Base-by-base conservation (phyloP, 2,888 invertebrate species). In the Diabrotica balteata region DNA sequence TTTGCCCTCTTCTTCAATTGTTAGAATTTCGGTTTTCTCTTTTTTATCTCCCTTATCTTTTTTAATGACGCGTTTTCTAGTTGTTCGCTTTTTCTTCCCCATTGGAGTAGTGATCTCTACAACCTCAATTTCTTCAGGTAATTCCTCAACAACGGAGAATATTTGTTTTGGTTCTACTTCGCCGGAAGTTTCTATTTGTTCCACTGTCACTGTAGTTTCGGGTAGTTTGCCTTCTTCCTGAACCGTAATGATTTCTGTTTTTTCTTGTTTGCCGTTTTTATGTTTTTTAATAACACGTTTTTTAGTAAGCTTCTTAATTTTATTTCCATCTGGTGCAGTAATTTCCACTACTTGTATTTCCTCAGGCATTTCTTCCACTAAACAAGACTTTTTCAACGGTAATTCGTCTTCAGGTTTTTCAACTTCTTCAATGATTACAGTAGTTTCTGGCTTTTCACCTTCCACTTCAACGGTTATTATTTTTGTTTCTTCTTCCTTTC, bases 271-370 rank as follows among this genome's bases (percentile, higher is more conserved):
- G 7, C 75, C 78, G 6, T 79, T 83, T 44, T 79, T 79, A n/a
- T 80, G 82, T 55, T 84, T 85, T 64, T 84, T 85, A 2, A 85
- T 81, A 59, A 84, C 83, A 2, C 84, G 81, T 67, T 83, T 85
- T 71, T 80, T 84, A 32, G 76, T 74, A 6, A 78, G 71, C 59
- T 76, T 77, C 44, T 79, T 78, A 63, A 77, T 77, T 44, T 70
- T 70, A 54, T 70, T 73, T 7, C 76, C 75, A 45, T 75, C 74
- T 49, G 77, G 45, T 70, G 73, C 66, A 32, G 67, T 59, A 32
- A 74, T 63, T 71, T 78, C 75, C 9, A 72, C 73, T n/a, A 77
- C 69, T 70, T 77, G 69, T 17, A 78, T 71, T 63, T 78, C 72
- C 70, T 78, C 77, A 5, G 78, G 78, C 52, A 75, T 60, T 72